phyloP scores from a whole-genome alignment of 2,113 vertebrate species.

The Calyptomena viridis region DNA sequence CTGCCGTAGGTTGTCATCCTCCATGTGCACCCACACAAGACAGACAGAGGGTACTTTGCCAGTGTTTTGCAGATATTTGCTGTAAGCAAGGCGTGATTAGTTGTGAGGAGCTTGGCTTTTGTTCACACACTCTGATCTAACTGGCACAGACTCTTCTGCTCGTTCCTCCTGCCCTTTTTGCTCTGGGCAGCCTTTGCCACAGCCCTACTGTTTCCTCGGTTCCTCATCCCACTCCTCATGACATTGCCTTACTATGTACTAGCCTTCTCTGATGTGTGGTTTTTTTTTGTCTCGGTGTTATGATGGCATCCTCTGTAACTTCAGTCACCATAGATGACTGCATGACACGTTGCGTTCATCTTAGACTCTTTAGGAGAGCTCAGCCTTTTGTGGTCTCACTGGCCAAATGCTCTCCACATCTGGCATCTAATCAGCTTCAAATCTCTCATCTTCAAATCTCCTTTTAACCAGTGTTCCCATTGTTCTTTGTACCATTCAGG shows the following conservation, averaged over 20 bases:
- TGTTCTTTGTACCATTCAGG: neutral
- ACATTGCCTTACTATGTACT: neutral
- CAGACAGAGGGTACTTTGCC: neutral
- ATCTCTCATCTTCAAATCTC: neutral
- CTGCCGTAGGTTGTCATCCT: neutral
- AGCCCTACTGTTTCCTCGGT: neutral
- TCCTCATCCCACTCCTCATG: neutral
- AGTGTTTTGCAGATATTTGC: slow-evolving; percentile 9
- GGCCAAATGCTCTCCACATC: neutral
- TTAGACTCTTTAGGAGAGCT: neutral
- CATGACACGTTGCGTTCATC: neutral
- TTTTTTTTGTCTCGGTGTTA: neutral
- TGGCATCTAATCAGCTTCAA: neutral
- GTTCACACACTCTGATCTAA: neutral
- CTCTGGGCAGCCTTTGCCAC: neutral
- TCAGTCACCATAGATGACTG: neutral
- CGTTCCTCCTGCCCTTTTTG: neutral
- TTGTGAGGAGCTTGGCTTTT: neutral
- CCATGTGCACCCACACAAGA: neutral
- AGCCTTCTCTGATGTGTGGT: fast-evolving
- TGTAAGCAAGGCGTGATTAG: neutral
- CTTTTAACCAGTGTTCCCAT: neutral
- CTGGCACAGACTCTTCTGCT: neutral
- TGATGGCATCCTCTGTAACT: neutral
- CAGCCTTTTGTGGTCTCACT: neutral